Percentiles rank a stretch among this genome's conserved stretches.
phyloP scores from a whole-genome alignment of 2,113 vertebrate species.

The Engystomops pustulosus region DNA sequence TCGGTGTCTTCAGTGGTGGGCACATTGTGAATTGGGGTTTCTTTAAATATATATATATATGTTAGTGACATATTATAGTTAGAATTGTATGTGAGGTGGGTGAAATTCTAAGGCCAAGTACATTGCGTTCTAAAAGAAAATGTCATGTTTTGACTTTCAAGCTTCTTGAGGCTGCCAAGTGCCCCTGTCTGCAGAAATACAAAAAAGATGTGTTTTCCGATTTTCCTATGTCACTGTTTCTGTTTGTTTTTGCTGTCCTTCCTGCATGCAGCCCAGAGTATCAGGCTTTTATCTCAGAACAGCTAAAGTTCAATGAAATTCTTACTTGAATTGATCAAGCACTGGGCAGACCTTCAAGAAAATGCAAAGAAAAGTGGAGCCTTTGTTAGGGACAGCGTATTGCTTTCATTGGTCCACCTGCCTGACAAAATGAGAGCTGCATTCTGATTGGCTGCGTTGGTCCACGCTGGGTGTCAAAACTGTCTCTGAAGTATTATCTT shows the following conservation, averaged over 20 bases:
- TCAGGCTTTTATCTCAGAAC: neutral
- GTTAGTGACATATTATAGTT: neutral
- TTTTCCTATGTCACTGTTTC: neutral
- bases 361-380: neutral
- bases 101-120: constrained; percentile 24
- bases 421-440: neutral
- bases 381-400: neutral
- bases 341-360: neutral
- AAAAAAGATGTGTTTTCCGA: constrained; percentile 16
- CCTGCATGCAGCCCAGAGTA: neutral
- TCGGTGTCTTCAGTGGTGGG: neutral
- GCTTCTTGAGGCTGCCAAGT: neutral
- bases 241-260: neutral
- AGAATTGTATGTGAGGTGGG: constrained; percentile 18
- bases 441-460: neutral
- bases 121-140: constrained; percentile 39
- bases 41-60: too few species aligned
- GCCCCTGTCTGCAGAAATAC: constrained; percentile 10
- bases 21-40: neutral
- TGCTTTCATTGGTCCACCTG: neutral
- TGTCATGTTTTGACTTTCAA: constrained; percentile 32
- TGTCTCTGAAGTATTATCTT: neutral
- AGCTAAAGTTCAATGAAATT: neutral
- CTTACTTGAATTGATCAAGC: neutral
- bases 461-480: neutral